Evolutionary conservation across 2,888 invertebrate genomes (phyloP).

Genomic region (Octonoba sinensis): DNA sequence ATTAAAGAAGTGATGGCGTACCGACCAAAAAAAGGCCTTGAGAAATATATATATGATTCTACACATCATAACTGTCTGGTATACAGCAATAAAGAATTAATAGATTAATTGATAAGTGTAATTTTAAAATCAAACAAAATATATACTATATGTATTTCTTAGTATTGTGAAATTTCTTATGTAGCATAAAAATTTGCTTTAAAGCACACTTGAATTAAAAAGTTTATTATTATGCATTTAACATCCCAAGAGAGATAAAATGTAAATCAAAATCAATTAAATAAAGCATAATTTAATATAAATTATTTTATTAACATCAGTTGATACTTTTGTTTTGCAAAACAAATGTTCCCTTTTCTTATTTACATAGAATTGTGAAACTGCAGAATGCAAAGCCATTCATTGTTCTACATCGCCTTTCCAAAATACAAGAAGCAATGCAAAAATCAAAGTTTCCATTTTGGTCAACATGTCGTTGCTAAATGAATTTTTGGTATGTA

Average conservation of each 20-base stretch:
- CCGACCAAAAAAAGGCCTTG: no score
- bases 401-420: slow-evolving; percentile 55
- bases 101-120: no score
- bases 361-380: slow-evolving; percentile 50
- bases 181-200: no score
- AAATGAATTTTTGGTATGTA: slow-evolving; percentile 45
- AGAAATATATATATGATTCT: no score
- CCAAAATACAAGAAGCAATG: slow-evolving; percentile 50
- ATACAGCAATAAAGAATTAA: no score
- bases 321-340: not conserved
- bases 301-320: not conserved
- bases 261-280: not conserved
- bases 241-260: no score
- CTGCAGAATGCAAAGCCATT: slow-evolving; percentile 39
- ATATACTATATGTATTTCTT: no score
- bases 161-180: no score
- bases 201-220: not conserved
- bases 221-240: not conserved
- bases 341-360: slow-evolving; percentile 1
- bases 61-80: no score
- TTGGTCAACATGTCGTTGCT: slow-evolving; percentile 37
- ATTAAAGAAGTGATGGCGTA: no score
- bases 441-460: slow-evolving; percentile 40
- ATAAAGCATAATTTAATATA: not conserved
- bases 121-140: no score